Base-by-base conservation (phyloP, 2,888 invertebrate species). In the Pammene aurita region DNA sequence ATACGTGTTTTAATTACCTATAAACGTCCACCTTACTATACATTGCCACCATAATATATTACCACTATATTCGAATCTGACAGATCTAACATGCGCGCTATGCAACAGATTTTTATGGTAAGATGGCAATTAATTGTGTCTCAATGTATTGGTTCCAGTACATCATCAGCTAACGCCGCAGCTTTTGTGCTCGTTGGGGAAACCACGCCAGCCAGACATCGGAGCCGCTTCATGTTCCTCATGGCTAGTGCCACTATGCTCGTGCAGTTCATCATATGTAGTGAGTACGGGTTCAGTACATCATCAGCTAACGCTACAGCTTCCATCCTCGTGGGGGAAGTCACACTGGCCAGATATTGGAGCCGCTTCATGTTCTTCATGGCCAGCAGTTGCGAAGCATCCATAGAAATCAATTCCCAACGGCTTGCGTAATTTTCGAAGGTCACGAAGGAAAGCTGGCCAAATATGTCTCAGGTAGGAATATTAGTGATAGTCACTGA, bases 261-360 rank as follows among this genome's bases (percentile, higher is more conserved):
- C 34, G 80, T 81, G 14, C 90, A 90, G 71, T 75, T 87, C 62
- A 63, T 84, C 41, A 86, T 87, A 50, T 79, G 85, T 66, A 65
- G 90, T 89, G 66, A 84, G 84, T 71, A n/a, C 34, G 7, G 58
- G 79, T 80, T 35, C 79, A 90, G 90, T 70, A 84, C 87, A 57
- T 84, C 90, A 70, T 82, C 90, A 77, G 89, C 90, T 0, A 90
- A 89, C 34, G 89, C 90, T 0, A 89, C 89, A 0, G 89, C 80
- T 0, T 90, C 87, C 71, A 90, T 90, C 16, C 74, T 90, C 54
- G 67, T 88, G 38, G 90, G 88, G 0, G 90, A 90, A 73, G 86
- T 84, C 54, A 82, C 84, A 0, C 88, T 89, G 0, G 67, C 67
- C 9, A 77, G 80, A 11, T 79, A 80, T 62, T 82, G 90, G 6